Base-by-base conservation (phyloP, 2,797 vertebrate species). In the Heliangelus exortis region DNA sequence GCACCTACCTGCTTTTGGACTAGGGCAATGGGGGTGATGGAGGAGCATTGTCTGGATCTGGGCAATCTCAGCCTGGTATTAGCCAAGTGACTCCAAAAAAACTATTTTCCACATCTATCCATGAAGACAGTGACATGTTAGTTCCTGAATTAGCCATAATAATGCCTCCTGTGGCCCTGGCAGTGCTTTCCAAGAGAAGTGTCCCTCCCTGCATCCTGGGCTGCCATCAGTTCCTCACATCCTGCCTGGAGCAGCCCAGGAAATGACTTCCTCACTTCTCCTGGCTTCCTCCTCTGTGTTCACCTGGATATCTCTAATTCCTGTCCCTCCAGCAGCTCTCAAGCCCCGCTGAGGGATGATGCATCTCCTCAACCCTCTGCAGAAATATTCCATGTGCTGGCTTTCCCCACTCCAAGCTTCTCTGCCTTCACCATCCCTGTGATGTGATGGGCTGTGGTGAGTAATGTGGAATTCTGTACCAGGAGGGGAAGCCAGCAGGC, bases 381-480 rank as follows among this genome's bases (percentile, higher is more conserved):
- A 84, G 73, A 51, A 78, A 75, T 4, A 41, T 4, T 34, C 39
- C 0, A 0, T 0, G 1, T 29, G 36, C 51, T 80, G 0, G 0
- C 29, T 78, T 41, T 50, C 13, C 74, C 74, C 2, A 0, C 57
- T 80, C 7, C 0, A 20, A 19, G 29, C 66, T 77, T 29, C 73
- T 63, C 69, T 0, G 1, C 57, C 1, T 67, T 65, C 68, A 47
- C 61, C 61, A 71, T 57, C 62, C 39, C 71, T 31, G 33, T 65
- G 69, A 48, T 8, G 84, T 17, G 63, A 43, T 8, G 84, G 15
- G 63, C 78, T 12, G 51, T 71, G n/a, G 90, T 12, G 8, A 1
- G 45, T 82, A 73, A 58, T 2, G 71, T 7, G 2, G 67, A 66
- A 36, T 87, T 47, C 53, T 36, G 58, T 47, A 1, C 10, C 0